A percentile compares a stretch with the other conserved stretches of the same genome.
These are phyloP conservation scores for Arrhamphus sclerolepis DNA, from an alignment of 2,797 vertebrate genomes.

Conservation along the genomic window DNA sequence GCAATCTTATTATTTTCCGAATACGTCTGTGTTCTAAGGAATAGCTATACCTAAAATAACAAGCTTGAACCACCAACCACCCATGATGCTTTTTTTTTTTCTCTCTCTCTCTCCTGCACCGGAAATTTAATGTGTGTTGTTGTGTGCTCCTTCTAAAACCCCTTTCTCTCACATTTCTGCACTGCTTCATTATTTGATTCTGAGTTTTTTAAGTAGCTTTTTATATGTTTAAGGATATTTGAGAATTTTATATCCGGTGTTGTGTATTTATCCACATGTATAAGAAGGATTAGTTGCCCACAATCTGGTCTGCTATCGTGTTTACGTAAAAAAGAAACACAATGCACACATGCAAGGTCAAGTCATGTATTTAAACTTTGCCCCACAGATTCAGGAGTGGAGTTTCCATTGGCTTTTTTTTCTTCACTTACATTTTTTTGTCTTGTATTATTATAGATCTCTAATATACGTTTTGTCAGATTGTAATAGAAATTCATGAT, in stretches of 20 bases:
- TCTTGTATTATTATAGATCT: neutral
- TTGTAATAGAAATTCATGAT: neutral
- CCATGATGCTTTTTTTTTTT: constrained; percentile 43
- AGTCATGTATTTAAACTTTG: constrained; percentile 32
- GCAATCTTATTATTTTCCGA: constrained; percentile 56
- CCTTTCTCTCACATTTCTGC: constrained; percentile 31
- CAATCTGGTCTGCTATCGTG: constrained; percentile 13
- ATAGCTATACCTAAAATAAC: constrained; percentile 61
- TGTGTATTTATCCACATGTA: constrained; percentile 10
- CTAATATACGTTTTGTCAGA: neutral
- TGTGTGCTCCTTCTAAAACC: constrained; percentile 59
- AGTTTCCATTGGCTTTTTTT: constrained; percentile 5
- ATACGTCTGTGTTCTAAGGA: constrained; percentile 51
- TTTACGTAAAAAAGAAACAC: constrained; percentile 20
- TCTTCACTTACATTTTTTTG: neutral
- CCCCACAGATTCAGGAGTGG: neutral
- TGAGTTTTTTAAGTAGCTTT: constrained; percentile 10
- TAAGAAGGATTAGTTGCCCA: constrained; percentile 3
- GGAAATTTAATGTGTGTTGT: constrained; percentile 59
- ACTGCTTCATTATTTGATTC: constrained; percentile 9
- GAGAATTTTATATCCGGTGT: neutral
- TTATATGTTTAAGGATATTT: neutral
- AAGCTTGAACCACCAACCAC: constrained; percentile 55
- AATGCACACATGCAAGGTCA: constrained; percentile 35
- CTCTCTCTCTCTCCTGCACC: constrained; percentile 37